Evolutionary conservation across 2,113 vertebrate species (phyloP).

Genomic region (Thinocorus orbignyianus): DNA sequence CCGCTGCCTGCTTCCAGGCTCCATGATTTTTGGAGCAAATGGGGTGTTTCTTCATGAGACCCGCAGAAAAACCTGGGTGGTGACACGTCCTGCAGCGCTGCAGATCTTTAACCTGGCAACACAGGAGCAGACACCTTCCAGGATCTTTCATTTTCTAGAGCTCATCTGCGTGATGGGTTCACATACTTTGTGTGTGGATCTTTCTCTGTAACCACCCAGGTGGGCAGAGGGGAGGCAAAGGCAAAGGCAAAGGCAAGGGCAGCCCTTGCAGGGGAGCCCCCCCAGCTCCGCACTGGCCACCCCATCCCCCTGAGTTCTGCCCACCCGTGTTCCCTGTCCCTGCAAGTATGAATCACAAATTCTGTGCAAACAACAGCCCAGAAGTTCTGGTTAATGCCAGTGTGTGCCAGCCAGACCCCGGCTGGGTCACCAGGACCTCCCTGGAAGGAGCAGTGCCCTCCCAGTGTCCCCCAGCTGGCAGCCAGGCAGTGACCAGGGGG

Average conservation of each 20-base stretch:
- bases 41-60: not conserved
- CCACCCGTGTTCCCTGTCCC: fast-evolving
- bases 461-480: fast-evolving
- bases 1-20: fast-evolving
- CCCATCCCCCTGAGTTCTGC: not conserved
- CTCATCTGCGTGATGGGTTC: not conserved
- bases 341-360: too few relatives aligned
- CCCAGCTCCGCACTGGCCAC: fast-evolving
- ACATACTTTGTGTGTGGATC: too few relatives aligned
- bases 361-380: not conserved
- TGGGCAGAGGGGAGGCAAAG: not conserved
- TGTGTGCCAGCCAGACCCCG: fast-evolving
- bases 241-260: too few relatives aligned
- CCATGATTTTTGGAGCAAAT: not conserved
- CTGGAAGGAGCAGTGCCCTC: not conserved
- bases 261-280: not conserved
- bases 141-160: not conserved
- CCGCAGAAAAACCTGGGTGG: not conserved
- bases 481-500: not conserved
- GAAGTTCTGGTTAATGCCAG: too few relatives aligned
- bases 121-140: not conserved
- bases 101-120: not conserved
- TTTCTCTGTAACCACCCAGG: too few relatives aligned
- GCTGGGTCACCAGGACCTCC: too few relatives aligned
- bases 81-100: fast-evolving